These are phyloP conservation scores for Andrena praecox DNA, from an alignment of 2,888 invertebrate genomes.

Conservation along the genomic window DNA sequence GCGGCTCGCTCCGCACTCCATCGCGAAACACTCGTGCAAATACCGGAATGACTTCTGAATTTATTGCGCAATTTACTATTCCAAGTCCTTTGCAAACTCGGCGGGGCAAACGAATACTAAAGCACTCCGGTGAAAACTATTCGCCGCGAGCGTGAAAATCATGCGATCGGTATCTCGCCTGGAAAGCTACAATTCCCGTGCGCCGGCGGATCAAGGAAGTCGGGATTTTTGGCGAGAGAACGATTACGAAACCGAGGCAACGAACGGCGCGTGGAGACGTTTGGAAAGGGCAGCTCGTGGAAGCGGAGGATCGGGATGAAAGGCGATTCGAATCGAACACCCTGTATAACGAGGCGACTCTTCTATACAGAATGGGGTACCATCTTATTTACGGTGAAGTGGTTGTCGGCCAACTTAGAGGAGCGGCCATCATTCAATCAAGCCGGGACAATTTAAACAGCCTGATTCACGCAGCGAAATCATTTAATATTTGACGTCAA, in stretches of 20 bases:
- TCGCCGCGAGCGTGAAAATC: background rate
- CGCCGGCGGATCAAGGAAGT: background rate
- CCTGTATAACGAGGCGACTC: constrained; percentile 73
- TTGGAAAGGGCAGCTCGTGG: background rate
- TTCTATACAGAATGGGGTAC: constrained; percentile 69
- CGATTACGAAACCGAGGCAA: background rate
- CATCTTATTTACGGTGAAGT: constrained; percentile 81
- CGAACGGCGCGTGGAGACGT: background rate
- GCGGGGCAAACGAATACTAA: background rate
- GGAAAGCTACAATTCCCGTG: background rate
- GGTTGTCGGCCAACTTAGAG: constrained; percentile 82
- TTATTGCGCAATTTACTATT: constrained; percentile 64
- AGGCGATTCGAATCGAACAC: constrained; percentile 52
- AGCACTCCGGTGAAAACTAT: background rate
- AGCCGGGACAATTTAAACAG: constrained; percentile 80
- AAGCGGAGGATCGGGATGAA: background rate
- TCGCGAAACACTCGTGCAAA: constrained; percentile 62
- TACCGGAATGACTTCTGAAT: constrained; percentile 59
- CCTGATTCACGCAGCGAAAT: constrained; percentile 82
- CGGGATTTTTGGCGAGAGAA: background rate
- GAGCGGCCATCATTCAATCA: constrained; percentile 81
- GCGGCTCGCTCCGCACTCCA: constrained; percentile 37
- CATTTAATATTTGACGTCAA: constrained; percentile 83
- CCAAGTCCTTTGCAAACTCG: constrained; percentile 27
- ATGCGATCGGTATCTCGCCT: background rate